These are phyloP conservation scores for Choristoneura fumiferana DNA, from an alignment of 1,140 invertebrate species.

Conservation along the genomic window DNA sequence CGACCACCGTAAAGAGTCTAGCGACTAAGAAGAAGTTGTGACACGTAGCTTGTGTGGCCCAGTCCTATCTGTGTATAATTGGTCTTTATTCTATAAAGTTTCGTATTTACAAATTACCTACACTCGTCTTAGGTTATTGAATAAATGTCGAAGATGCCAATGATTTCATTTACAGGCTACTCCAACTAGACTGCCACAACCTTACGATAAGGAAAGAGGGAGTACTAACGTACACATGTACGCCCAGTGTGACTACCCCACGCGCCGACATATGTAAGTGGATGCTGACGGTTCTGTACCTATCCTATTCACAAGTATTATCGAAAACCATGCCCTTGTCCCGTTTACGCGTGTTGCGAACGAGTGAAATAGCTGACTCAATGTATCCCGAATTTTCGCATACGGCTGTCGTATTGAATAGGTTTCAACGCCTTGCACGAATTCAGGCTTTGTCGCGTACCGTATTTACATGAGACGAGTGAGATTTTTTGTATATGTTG, in stretches of 20 bases:
- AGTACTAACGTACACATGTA: conserved; percentile 52
- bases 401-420: conserved; percentile 3
- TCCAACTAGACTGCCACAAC: conserved; percentile 39
- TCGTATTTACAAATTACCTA: no score
- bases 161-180: conserved; percentile 44
- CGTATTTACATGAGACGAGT: conserved; percentile 62
- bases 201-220: conserved; percentile 50
- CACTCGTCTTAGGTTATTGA: no score
- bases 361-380: not conserved
- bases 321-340: not conserved
- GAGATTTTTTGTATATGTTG: conserved; percentile 53
- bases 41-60: no score
- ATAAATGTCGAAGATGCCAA: no score
- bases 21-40: no score
- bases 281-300: conserved; percentile 43
- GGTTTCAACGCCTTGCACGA: conserved; percentile 36
- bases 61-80: no score
- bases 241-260: conserved; percentile 49
- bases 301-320: conserved; percentile 10
- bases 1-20: no score
- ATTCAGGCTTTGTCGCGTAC: conserved; percentile 59
- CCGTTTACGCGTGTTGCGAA: not conserved
- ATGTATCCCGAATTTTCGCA: not conserved
- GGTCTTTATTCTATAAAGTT: no score
- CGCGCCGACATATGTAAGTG: conserved; percentile 49